Conservation (phyloP, 2,113 vertebrate genomes). For the Antechinus stuartii region DNA sequence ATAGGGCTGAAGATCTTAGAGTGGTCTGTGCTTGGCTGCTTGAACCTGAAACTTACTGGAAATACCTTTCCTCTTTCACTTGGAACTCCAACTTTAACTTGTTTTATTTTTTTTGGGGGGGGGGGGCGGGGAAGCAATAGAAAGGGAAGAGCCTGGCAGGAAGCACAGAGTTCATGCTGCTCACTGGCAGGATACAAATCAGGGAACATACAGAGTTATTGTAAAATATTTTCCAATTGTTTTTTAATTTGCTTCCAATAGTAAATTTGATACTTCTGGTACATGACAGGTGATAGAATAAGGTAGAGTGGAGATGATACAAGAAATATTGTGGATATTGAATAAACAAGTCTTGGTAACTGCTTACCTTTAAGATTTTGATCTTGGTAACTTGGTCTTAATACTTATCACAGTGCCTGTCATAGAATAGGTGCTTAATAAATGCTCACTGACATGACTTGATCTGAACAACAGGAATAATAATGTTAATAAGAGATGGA, state of each 20-base stretch:
- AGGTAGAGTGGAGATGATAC: not conserved
- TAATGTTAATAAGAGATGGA: not conserved
- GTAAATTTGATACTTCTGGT: not conserved
- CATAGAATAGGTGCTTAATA: slow-evolving; percentile 8
- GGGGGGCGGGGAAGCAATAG: not conserved
- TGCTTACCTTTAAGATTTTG: not conserved
- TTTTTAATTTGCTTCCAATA: not conserved
- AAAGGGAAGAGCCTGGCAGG: not conserved
- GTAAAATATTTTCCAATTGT: not conserved
- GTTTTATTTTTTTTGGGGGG: not conserved
- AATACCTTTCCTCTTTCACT: not conserved
- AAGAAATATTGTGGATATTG: not conserved
- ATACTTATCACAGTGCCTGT: slow-evolving; percentile 31
- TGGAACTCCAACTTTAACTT: not conserved
- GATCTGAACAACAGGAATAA: not conserved
- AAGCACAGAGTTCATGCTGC: not conserved
- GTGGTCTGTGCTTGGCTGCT: not conserved
- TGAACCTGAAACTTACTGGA: not conserved
- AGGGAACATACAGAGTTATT: not conserved
- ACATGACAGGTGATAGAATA: not conserved
- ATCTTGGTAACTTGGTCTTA: not conserved
- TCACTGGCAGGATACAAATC: not conserved
- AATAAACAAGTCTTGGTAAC: not conserved
- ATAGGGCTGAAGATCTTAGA: not conserved
- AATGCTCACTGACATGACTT: slow-evolving; percentile 33